Conservation (phyloP, 2,797 vertebrate species). For the Tenualosa ilisha region DNA sequence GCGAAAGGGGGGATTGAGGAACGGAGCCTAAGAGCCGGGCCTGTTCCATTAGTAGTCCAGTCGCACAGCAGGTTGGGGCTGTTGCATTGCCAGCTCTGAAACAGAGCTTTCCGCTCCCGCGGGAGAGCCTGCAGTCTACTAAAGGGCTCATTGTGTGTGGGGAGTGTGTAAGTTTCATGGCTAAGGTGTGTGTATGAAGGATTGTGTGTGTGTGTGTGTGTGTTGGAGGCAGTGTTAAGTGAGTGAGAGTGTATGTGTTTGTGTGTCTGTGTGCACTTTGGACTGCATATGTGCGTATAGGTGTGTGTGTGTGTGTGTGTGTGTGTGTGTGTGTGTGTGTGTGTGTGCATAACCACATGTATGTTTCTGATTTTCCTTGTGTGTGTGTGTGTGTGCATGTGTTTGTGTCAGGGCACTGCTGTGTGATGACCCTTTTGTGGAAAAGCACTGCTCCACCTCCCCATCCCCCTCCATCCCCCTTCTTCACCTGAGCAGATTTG, state of each 20-base stretch:
- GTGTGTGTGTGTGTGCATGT: slow-evolving; percentile 7
- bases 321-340: slow-evolving; percentile 15
- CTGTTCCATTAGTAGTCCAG: slow-evolving; percentile 70
- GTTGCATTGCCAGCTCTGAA: slow-evolving; percentile 62
- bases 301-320: slow-evolving; percentile 2
- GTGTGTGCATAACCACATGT: not conserved
- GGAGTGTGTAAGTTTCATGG: slow-evolving; percentile 19
- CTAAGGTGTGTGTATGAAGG: slow-evolving; percentile 22
- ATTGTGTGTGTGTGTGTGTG: slow-evolving; percentile 17
- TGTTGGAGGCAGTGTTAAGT: not conserved
- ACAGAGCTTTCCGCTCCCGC: slow-evolving; percentile 67
- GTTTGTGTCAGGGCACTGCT: not conserved
- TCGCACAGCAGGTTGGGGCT: slow-evolving; percentile 60
- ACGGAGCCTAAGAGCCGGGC: slow-evolving; percentile 55
- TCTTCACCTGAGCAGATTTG: not conserved
- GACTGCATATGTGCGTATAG: not conserved
- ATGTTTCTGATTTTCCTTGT: not conserved
- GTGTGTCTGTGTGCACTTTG: not conserved
- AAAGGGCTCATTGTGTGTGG: slow-evolving; percentile 71
- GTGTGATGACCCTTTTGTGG: not conserved
- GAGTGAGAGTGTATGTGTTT: slow-evolving; percentile 28
- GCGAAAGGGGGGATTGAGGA: slow-evolving; percentile 26
- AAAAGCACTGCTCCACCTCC: not conserved
- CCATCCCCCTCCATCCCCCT: not conserved
- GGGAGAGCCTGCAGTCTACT: slow-evolving; percentile 64